These are phyloP conservation scores for Rhodeus uyekii DNA, from an alignment of 2,797 vertebrate species.

Conservation along the genomic window DNA sequence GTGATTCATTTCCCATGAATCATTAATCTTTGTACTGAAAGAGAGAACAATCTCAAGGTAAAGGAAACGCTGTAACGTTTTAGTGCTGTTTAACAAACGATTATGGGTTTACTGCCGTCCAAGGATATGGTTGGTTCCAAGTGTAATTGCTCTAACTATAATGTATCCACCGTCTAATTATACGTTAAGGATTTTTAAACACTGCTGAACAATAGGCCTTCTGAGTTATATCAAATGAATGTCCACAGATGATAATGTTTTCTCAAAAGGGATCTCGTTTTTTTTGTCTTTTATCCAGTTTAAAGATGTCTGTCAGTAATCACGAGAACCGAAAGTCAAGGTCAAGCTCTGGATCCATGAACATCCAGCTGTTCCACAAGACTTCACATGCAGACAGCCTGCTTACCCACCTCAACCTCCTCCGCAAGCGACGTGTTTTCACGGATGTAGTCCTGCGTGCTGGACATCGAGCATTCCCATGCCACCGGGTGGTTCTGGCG, in stretches of 20 bases:
- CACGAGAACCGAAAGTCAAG: conserved; percentile 88
- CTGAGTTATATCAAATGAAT: not conserved
- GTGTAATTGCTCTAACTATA: conserved; percentile 5
- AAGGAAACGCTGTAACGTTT: not conserved
- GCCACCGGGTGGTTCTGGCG: conserved; percentile 84
- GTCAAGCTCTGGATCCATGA: conserved; percentile 87
- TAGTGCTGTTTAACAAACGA: conserved; percentile 28
- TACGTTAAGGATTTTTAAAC: conserved; percentile 6
- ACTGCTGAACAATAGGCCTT: not conserved
- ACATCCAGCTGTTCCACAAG: conserved; percentile 87
- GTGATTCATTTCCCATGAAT: conserved; percentile 41
- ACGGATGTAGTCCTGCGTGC: conserved; percentile 82
- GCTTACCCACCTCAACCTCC: conserved; percentile 83
- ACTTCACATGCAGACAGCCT: conserved; percentile 83
- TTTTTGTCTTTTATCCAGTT: conserved; percentile 21
- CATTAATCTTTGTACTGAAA: conserved; percentile 45
- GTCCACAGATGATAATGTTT: not conserved
- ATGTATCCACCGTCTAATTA: conserved; percentile 2
- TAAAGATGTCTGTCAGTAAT: conserved; percentile 83
- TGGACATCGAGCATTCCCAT: conserved; percentile 78
- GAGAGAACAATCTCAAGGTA: conserved; percentile 5
- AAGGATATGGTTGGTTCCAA: not conserved
- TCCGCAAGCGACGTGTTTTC: conserved; percentile 81
- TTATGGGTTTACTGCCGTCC: conserved; percentile 11
- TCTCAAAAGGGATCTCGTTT: not conserved